Evolutionary conservation across 2,797 vertebrate genomes (phyloP).

Genomic region (Gallinago stenura): DNA sequence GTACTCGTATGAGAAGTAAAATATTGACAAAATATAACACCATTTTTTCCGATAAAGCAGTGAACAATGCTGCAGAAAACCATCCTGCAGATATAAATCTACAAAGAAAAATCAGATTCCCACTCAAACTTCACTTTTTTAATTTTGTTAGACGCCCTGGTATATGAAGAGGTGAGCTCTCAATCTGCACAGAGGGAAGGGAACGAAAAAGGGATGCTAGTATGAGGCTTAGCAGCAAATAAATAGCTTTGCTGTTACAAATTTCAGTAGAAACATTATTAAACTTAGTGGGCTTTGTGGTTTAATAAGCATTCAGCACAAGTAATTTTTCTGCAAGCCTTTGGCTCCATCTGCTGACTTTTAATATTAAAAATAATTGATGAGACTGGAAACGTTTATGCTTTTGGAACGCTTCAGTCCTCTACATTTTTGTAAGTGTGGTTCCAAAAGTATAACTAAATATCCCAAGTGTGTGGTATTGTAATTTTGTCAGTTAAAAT

Average conservation of each 20-base stretch:
- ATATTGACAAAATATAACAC: neutral
- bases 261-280: slow-evolving; percentile 6
- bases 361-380: slow-evolving; percentile 71
- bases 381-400: neutral
- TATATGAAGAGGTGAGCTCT: neutral
- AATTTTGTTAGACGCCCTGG: neutral
- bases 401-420: neutral
- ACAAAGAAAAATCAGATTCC: neutral
- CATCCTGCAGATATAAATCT: neutral
- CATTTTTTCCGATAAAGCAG: neutral
- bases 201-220: neutral
- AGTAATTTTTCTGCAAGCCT: slow-evolving; percentile 77
- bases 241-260: neutral
- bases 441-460: neutral
- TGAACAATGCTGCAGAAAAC: neutral
- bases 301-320: slow-evolving; percentile 36
- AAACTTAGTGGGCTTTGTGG: slow-evolving; percentile 16
- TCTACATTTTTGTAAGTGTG: neutral
- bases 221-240: neutral
- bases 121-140: neutral
- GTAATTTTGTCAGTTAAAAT: neutral
- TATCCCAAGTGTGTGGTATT: neutral
- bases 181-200: neutral
- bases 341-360: slow-evolving; percentile 86
- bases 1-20: neutral